phyloP scores from a whole-genome alignment of 2,888 invertebrate species.

The Lasioglossum marginatum region DNA sequence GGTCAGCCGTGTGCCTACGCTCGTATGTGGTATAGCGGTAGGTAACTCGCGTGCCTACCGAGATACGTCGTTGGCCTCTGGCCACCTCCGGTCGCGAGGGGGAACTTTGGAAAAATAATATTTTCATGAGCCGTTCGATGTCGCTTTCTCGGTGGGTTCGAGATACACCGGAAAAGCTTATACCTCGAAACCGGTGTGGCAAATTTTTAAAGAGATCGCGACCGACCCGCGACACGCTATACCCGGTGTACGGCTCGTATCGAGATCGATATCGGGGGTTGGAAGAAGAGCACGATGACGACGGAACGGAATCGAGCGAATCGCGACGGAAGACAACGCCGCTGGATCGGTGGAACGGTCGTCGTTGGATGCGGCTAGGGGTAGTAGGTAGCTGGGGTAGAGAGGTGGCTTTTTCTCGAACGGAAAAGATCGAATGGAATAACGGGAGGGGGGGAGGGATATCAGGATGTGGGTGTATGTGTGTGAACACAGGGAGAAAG shows the following conservation, averaged over 20 bases:
- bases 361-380: slow-evolving; percentile 12
- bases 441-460: background rate
- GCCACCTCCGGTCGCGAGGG: slow-evolving; percentile 15
- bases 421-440: slow-evolving; percentile 18
- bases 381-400: background rate
- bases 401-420: background rate
- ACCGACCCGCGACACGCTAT: slow-evolving; percentile 14
- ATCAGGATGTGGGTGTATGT: background rate
- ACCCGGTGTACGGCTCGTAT: background rate
- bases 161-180: slow-evolving; percentile 11
- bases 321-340: background rate
- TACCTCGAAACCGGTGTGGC: slow-evolving; percentile 25
- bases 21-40: background rate
- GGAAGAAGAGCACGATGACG: background rate
- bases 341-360: slow-evolving; percentile 6
- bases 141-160: background rate
- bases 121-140: slow-evolving; percentile 51
- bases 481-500: background rate
- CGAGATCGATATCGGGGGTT: slow-evolving; percentile 8
- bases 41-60: background rate
- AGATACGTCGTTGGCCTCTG: background rate
- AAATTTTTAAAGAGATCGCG: slow-evolving; percentile 50
- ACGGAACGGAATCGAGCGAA: slow-evolving; percentile 11
- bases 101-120: slow-evolving; percentile 61
- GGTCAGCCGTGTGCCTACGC: slow-evolving; percentile 40